phyloP scores from a whole-genome alignment of 1,140 invertebrate genomes.

The Drosophila serrata region DNA sequence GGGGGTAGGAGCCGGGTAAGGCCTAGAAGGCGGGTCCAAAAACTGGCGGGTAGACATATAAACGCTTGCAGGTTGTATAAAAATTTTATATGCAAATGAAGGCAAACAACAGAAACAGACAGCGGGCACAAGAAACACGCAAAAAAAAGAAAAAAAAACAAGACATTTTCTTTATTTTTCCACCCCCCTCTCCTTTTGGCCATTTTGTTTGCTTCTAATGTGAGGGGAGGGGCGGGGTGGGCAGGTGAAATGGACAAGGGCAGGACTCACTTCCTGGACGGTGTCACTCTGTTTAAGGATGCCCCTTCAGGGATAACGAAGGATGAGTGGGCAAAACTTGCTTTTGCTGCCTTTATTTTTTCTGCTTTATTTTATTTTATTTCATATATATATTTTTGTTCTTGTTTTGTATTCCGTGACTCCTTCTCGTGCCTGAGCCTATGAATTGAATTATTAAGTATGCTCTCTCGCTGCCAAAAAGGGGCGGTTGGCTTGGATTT shows the following conservation, averaged over 20 bases:
- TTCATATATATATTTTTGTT: not conserved
- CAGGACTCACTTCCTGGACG: slow-evolving; percentile 34
- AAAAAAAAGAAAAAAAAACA: slow-evolving; percentile 9
- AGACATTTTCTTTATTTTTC: slow-evolving; percentile 6
- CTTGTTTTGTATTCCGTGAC: slow-evolving; percentile 71
- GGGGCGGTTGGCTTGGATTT: slow-evolving; percentile 9
- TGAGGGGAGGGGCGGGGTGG: not conserved
- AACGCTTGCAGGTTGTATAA: slow-evolving; percentile 66
- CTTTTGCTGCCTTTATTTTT: slow-evolving; percentile 3
- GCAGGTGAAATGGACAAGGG: slow-evolving; percentile 30
- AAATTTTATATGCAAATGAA: slow-evolving; percentile 83
- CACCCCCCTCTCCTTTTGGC: not conserved
- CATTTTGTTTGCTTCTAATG: slow-evolving; percentile 45
- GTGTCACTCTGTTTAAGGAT: slow-evolving; percentile 47
- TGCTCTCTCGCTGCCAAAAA: slow-evolving; percentile 34
- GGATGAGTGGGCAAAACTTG: slow-evolving; percentile 30
- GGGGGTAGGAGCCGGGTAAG: slow-evolving; percentile 7
- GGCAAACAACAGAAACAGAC: slow-evolving; percentile 59
- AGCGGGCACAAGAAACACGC: slow-evolving; percentile 25
- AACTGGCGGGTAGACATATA: slow-evolving; percentile 49
- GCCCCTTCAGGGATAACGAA: slow-evolving; percentile 49
- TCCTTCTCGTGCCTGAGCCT: slow-evolving; percentile 75
- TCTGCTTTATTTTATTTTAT: not conserved
- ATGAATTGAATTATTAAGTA: slow-evolving; percentile 83
- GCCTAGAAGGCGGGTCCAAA: slow-evolving; percentile 37